Base-by-base conservation (phyloP, 2,113 vertebrate species). In the Psilopogon haemacephalus region DNA sequence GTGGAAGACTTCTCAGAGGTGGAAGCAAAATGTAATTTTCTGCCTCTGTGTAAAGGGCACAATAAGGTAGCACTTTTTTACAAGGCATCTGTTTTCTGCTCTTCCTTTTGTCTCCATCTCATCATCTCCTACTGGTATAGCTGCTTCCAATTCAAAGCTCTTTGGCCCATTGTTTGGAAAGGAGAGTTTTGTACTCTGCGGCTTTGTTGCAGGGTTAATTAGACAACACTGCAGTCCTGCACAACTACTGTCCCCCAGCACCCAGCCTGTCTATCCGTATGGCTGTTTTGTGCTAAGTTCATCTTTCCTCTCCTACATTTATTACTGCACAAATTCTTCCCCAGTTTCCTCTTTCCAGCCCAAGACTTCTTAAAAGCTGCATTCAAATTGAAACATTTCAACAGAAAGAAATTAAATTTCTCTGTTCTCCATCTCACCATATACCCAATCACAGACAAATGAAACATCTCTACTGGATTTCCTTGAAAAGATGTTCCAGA, bases 101-200 rank as follows among this genome's bases (percentile, higher is more conserved):
- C 54, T 78, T 28, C 20, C 9, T 9, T 58, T 74, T 17, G 32
- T 70, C 9, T 84, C 14, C 0, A 1, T 26, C 30, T 48, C 40
- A n/a, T 50, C 21, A 27, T 26, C 5, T 55, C 7, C 30, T 0
- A 0, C 35, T 59, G 52, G 42, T 75, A 30, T 40, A 74, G 26
- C 26, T 70, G 18, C 9, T 78, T 67, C 8, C 10, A 13, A 52
- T 24, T 48, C 48, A 21, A 48, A 21, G 27, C 17, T 46, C 65
- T 38, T 44, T 59, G 52, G 11, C 8, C 12, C 6, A 9, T 37
- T 62, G n/a, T 5, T 69, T 46, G 30, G 28, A 59, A 83, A 60
- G 16, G 6, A 56, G 15, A 3, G 5, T 19, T 91, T 69, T 0
- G 0, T 37, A 33, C 5, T 30, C 28, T 40, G 12, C 15, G 80